These are phyloP conservation scores for Cnemophilus loriae DNA, from an alignment of 2,113 vertebrate genomes.

Conservation along the genomic window DNA sequence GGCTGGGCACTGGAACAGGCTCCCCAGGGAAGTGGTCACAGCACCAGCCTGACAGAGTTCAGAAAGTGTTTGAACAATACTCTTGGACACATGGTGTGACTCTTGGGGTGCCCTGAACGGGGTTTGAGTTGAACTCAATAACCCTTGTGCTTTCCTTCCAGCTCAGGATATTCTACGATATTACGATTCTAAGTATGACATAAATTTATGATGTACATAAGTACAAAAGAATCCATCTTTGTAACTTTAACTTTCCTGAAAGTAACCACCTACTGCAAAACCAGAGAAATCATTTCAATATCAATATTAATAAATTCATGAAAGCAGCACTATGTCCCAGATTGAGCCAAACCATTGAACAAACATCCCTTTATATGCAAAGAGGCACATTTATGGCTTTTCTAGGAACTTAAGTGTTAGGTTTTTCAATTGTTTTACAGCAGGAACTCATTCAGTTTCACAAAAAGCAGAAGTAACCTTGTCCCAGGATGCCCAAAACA, in stretches of 20 bases:
- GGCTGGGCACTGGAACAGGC: not conserved
- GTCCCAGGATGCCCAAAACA: not conserved
- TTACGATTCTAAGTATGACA: not conserved
- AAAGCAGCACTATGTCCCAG: constrained; percentile 84
- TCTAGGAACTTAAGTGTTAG: not conserved
- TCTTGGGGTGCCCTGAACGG: not conserved
- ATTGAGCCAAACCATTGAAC: constrained; percentile 84
- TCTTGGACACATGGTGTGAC: not conserved
- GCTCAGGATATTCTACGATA: not conserved
- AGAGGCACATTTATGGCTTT: not conserved
- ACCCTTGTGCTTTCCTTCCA: not conserved
- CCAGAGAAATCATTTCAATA: constrained; percentile 84
- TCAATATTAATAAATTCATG: constrained; percentile 85
- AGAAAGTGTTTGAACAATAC: not conserved
- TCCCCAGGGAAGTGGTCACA: not conserved
- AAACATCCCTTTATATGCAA: constrained; percentile 85
- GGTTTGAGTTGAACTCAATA: not conserved
- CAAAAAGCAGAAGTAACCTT: not conserved
- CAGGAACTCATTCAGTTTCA: not conserved
- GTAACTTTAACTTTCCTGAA: constrained; percentile 81
- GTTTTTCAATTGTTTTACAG: not conserved
- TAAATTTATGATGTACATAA: not conserved
- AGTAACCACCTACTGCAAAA: constrained; percentile 82
- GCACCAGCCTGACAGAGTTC: too few relatives aligned
- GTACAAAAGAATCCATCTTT: constrained; percentile 65